A percentile compares a stretch with the other conserved stretches of the same genome.
Evolutionary conservation across 1,140 invertebrate genomes (phyloP).

Genomic region (Oedothorax gibbosus): DNA sequence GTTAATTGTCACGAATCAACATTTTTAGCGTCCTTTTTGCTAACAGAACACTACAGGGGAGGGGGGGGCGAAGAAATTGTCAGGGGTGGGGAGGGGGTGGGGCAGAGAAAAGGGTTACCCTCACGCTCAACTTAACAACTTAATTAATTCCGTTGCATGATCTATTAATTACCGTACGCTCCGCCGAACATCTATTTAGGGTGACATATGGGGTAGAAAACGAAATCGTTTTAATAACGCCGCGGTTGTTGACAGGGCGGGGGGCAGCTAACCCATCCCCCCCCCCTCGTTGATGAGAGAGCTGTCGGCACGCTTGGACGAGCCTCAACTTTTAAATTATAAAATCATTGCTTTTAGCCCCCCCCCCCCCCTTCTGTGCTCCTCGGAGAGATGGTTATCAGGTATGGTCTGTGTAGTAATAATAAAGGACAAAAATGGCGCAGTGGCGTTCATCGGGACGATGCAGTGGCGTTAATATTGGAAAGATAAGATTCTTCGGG

Average conservation of each 20-base stretch:
- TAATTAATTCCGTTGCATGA: constrained; percentile 60
- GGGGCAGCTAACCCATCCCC: not conserved
- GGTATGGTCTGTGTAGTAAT: constrained; percentile 10
- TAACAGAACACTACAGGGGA: not conserved
- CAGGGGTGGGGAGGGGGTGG: not conserved
- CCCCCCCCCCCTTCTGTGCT: not conserved
- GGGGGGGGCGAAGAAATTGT: not conserved
- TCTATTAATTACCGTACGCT: constrained; percentile 61
- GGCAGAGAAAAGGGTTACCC: constrained; percentile 16
- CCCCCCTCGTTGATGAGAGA: constrained; percentile 24
- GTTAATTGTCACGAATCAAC: too few relatives aligned
- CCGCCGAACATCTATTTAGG: constrained; percentile 57
- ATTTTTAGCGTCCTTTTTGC: constrained; percentile 26
- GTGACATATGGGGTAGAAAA: constrained; percentile 58
- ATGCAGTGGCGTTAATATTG: too few relatives aligned
- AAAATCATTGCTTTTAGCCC: constrained; percentile 49
- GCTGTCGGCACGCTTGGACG: constrained; percentile 27
- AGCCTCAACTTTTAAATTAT: constrained; percentile 49
- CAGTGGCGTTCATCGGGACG: too few relatives aligned
- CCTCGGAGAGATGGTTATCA: constrained; percentile 35
- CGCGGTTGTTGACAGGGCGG: constrained; percentile 45
- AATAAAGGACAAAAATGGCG: not conserved
- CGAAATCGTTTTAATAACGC: constrained; percentile 60
- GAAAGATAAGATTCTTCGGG: too few relatives aligned
- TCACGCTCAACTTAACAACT: constrained; percentile 61